Conservation (phyloP, 2,888 invertebrate genomes). For the Minunthozetes semirufus region DNA sequence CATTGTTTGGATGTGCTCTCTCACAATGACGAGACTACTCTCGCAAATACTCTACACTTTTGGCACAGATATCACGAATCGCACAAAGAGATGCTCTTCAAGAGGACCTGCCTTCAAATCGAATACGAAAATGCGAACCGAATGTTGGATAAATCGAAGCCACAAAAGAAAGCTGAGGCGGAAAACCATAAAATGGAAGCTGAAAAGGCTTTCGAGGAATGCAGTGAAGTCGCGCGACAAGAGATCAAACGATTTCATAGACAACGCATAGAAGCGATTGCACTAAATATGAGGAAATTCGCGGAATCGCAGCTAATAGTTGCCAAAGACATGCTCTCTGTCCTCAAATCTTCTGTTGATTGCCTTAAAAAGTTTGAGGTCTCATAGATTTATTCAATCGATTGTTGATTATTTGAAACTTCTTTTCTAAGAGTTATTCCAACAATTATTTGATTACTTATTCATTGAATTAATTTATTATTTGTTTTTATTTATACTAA, state of each 20-base stretch:
- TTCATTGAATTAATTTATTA: too few relatives aligned
- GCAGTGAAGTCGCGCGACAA: constrained; percentile 49
- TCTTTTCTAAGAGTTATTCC: not conserved
- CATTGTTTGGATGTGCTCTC: constrained; percentile 47
- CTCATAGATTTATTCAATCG: not conserved
- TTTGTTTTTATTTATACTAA: too few relatives aligned
- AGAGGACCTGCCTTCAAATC: constrained; percentile 49
- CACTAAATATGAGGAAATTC: constrained; percentile 40
- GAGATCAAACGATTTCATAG: constrained; percentile 45
- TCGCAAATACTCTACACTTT: constrained; percentile 48
- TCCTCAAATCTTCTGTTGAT: constrained; percentile 40
- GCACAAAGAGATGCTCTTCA: constrained; percentile 49
- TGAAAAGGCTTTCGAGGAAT: constrained; percentile 50
- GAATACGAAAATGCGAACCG: constrained; percentile 50
- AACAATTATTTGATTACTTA: not conserved
- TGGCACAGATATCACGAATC: constrained; percentile 48
- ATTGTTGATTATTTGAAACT: not conserved
- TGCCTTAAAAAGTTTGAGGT: constrained; percentile 39
- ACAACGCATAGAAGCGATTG: constrained; percentile 38
- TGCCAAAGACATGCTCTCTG: constrained; percentile 40
- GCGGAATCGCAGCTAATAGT: constrained; percentile 40
- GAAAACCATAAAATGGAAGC: constrained; percentile 48
- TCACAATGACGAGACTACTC: constrained; percentile 47
- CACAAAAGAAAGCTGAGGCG: constrained; percentile 48
- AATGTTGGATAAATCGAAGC: constrained; percentile 50